Base-by-base conservation (phyloP, 2,113 vertebrate genomes). In the Pholis gunnellus region DNA sequence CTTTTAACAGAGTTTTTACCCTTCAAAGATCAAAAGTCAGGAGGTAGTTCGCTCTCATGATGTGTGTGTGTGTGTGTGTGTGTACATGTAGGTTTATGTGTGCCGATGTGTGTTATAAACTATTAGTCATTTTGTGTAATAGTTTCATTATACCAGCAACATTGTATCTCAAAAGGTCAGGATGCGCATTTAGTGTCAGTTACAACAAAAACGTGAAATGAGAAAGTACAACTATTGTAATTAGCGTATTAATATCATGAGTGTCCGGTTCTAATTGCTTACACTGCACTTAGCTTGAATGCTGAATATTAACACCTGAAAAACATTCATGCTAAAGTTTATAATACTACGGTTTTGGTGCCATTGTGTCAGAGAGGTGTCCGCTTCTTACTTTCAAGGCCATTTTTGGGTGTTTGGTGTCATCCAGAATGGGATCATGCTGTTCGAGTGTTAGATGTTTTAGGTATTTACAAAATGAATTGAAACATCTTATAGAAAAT, bases 1-100 rank as follows among this genome's bases (percentile, higher is more conserved):
- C 86, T 91, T 92, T 84, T 90, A 92, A 93, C 89, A 67, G 61
- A 86, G 83, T 84, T 89, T 93, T 92, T 93, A 91, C 90, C 92
- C 93, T 93, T 92, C 84, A 92, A 84, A 93, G 78, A 90, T 88
- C 81, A 87, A 84, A 93, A 92, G 90, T 94, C 88, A 82, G 82
- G 83, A 82, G 60, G 78, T 59, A 81, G 68, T 88, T 89, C 79
- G 63, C 68, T 75, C 34, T 75, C 31, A 57, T 74, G 72, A 67
- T 78, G 72, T 89, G 68, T 9, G 54, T 52, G 82, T 79, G 61
- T 75, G 52, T 63, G 17, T 40, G n/a, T 22, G 54, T 59, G 78
- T 78, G 31, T 50, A 72, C 71, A 74, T 59, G 71, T 8, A 48
- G 59, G 81, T 81, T 68, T 77, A 56, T 79, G 48, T 82, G 74